Conservation (phyloP, 2,797 vertebrate species). For the Zalophus californianus region DNA sequence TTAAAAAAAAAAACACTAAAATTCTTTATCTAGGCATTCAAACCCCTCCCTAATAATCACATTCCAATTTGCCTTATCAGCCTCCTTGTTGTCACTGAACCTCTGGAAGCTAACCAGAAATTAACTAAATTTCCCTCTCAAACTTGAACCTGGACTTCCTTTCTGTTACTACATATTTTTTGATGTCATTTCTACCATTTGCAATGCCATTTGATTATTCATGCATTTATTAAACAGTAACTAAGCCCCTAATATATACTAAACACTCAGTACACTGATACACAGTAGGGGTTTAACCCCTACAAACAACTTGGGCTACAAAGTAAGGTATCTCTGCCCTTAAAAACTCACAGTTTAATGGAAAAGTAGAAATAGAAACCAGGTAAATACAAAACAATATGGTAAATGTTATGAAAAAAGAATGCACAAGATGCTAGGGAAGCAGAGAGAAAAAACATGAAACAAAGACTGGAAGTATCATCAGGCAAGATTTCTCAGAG, state of each 20-base stretch:
- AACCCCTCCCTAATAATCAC: conserved; percentile 9
- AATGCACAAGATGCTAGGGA: background rate
- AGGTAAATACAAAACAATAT: conserved; percentile 25
- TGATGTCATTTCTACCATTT: conserved; percentile 48
- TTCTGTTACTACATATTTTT: conserved; percentile 5
- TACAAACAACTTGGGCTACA: conserved; percentile 8
- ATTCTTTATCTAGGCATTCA: conserved; percentile 28
- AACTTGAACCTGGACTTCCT: background rate
- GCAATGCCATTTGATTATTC: conserved; percentile 31
- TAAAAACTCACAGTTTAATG: conserved; percentile 12
- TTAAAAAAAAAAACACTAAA: background rate
- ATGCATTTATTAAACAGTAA: conserved; percentile 49
- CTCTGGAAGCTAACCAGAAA: conserved; percentile 23
- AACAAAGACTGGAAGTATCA: conserved; percentile 37
- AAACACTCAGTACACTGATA: background rate
- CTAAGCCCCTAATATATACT: background rate
- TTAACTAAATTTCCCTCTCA: conserved; percentile 12
- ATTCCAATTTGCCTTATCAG: conserved; percentile 6
- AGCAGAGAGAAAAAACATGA: conserved; percentile 49
- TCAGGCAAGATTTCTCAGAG: conserved; percentile 46
- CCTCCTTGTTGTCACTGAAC: background rate
- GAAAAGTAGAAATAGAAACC: conserved; percentile 48
- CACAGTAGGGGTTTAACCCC: background rate
- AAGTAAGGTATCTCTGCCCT: background rate
- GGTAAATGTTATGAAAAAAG: conserved; percentile 30